Conservation (phyloP, 1,140 invertebrate genomes). For the Drosophila quadrilineata region DNA sequence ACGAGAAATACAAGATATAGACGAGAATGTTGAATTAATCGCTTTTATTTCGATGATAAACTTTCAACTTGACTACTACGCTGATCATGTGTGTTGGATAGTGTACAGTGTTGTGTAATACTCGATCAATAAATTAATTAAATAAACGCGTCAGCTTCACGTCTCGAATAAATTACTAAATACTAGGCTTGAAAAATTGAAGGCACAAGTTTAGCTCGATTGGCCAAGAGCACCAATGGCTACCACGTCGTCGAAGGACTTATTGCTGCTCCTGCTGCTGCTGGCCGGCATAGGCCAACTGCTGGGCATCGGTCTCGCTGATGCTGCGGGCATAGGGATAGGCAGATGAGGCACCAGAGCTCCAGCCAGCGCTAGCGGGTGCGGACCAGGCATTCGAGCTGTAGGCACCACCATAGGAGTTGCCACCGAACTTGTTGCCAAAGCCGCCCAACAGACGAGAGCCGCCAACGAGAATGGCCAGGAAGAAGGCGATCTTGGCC, state of each 20-base stretch:
- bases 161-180: constrained; percentile 67
- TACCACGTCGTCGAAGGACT: constrained; percentile 3
- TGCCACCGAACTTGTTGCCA: constrained; percentile 64
- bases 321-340: constrained; percentile 84
- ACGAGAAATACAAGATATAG: not conserved
- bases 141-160: constrained; percentile 54
- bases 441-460: constrained; percentile 86
- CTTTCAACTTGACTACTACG: constrained; percentile 42
- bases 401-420: constrained; percentile 59
- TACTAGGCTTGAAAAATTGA: constrained; percentile 63
- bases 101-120: constrained; percentile 14
- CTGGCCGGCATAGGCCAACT: constrained; percentile 57
- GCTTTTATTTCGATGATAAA: constrained; percentile 61
- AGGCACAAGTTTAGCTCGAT: constrained; percentile 57
- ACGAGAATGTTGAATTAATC: constrained; percentile 19
- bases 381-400: constrained; percentile 70
- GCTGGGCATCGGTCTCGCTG: constrained; percentile 82
- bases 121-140: constrained; percentile 73
- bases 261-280: constrained; percentile 38
- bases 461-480: constrained; percentile 86
- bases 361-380: constrained; percentile 78
- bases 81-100: constrained; percentile 23
- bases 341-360: constrained; percentile 77
- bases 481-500: constrained; percentile 88
- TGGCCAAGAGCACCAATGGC: constrained; percentile 12